A percentile compares a stretch with the other conserved stretches of the same genome.
These are phyloP conservation scores for Stenodera caucasica DNA, from an alignment of 2,888 invertebrate species.

Conservation along the genomic window DNA sequence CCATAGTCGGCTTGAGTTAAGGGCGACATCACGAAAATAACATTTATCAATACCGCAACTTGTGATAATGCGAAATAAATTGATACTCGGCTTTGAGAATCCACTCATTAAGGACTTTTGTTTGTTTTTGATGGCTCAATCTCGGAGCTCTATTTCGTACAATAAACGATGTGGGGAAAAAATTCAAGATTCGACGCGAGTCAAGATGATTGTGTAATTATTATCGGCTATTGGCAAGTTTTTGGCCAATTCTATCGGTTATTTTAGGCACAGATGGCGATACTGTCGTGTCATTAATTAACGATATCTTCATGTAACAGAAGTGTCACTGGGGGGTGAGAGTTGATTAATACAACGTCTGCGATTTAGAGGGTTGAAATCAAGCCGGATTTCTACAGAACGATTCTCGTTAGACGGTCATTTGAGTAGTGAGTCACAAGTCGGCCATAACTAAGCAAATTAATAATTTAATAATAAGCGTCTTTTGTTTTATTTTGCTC, in stretches of 20 bases:
- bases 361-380: not conserved
- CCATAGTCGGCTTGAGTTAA: not conserved
- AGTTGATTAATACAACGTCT: constrained; percentile 23
- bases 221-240: too few species aligned
- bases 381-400: not conserved
- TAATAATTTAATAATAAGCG: not conserved
- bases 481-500: too few species aligned
- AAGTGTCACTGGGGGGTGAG: constrained; percentile 21
- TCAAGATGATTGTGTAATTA: too few species aligned
- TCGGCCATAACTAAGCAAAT: not conserved
- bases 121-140: constrained; percentile 2
- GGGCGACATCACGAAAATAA: not conserved
- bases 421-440: not conserved
- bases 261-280: constrained; percentile 17
- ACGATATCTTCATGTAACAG: constrained; percentile 18
- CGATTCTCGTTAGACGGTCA: not conserved
- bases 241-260: not conserved
- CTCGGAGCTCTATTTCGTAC: not conserved
- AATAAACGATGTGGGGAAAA: too few species aligned
- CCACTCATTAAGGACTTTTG: not conserved
- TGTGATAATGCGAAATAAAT: constrained; percentile 3
- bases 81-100: not conserved
- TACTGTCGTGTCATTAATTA: constrained; percentile 22
- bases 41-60: constrained; percentile 1
- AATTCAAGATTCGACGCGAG: too few species aligned